Evolutionary conservation across 2,797 vertebrate genomes (phyloP), one percentile per base, ranked within the genome.

Genomic region (Peromyscus melanophrys): DNA sequence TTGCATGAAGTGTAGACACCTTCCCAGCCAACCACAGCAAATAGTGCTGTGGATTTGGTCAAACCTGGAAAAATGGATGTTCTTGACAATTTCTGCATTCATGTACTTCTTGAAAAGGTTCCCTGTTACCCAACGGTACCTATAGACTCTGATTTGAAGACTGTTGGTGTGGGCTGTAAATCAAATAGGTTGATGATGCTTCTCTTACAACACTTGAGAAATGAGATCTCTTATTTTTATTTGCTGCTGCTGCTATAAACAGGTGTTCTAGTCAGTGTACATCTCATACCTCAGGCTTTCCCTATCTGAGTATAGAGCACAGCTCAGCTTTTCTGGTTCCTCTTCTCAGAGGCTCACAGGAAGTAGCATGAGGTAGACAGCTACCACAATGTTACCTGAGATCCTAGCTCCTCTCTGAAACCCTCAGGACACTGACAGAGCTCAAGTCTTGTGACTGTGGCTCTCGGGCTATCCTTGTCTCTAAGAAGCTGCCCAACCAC

Each of bases 131-230:
- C 17, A 61, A 0, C 23, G 89, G 23, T 37, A 67, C 37, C 17
- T 67, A 43, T 67, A 43, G 11, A 82, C 6, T 27, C 61, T 8
- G 16, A 80, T 16, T 65, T 85, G 37, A 85, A 95, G 37, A 76
- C 43, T 67, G 27, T 37, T 37, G 4, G 49, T 49, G 3, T n/a
- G 52, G 46, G 59, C 29, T 59, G 16, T 84, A 31, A 49, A 31
- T 93, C 67, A 86, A 61, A 67, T 25, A 17, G 13, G 23, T 61
- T 82, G 61, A 31, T 21, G 7, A 1, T 46, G 29, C 77, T 34
- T 37, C 55, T 89, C 67, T 96, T 83, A 29, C 27, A 90, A 65
- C 31, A 49, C 52, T 86, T 82, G 43, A 77, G 73, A 96, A 96
- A 89, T 63, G 61, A 86, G 10, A 17, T 34, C 16, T 59, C 65